phyloP scores from a whole-genome alignment of 2,888 invertebrate species.

The Lymantria monacha region DNA sequence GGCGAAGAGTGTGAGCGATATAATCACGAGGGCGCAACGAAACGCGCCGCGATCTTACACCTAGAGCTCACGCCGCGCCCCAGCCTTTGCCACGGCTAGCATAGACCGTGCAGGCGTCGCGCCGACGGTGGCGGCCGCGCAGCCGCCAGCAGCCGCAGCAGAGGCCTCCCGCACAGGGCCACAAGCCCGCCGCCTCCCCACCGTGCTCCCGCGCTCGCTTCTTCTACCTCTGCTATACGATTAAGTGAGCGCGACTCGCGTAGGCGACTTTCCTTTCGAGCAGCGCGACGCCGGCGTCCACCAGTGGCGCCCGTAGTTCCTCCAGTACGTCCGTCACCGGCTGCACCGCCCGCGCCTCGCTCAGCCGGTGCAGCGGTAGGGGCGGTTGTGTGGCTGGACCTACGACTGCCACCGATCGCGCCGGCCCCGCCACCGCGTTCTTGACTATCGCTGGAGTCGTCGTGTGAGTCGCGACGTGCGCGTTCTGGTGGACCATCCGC shows the following conservation, averaged over 20 bases:
- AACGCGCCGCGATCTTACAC: not conserved
- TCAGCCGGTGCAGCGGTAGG: slow-evolving; percentile 43
- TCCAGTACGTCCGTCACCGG: slow-evolving; percentile 40
- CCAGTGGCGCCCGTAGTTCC: slow-evolving; percentile 30
- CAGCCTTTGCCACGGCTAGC: slow-evolving; percentile 42
- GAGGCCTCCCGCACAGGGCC: slow-evolving; percentile 71
- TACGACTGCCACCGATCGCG: slow-evolving; percentile 42
- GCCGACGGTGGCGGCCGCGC: slow-evolving; percentile 66
- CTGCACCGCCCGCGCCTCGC: slow-evolving; percentile 41
- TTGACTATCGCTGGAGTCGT: slow-evolving; percentile 93
- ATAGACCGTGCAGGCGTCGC: slow-evolving; percentile 71
- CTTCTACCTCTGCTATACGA: slow-evolving; percentile 93
- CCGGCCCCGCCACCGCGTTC: slow-evolving; percentile 87
- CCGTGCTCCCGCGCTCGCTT: slow-evolving; percentile 78
- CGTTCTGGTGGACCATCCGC: slow-evolving; percentile 83
- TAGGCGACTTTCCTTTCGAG: slow-evolving; percentile 77
- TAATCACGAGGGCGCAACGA: not conserved
- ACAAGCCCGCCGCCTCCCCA: slow-evolving; percentile 67
- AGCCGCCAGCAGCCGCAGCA: slow-evolving; percentile 76
- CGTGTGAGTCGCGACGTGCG: slow-evolving; percentile 89
- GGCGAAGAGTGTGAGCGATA: not conserved
- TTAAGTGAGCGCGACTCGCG: slow-evolving; percentile 93
- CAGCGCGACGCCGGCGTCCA: slow-evolving; percentile 62
- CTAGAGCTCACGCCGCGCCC: not conserved
- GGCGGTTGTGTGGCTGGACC: slow-evolving; percentile 32